Percentiles rank a stretch among this genome's conserved stretches.
Conservation (phyloP, 2,113 vertebrate species). For the Tauraco erythrolophus region DNA sequence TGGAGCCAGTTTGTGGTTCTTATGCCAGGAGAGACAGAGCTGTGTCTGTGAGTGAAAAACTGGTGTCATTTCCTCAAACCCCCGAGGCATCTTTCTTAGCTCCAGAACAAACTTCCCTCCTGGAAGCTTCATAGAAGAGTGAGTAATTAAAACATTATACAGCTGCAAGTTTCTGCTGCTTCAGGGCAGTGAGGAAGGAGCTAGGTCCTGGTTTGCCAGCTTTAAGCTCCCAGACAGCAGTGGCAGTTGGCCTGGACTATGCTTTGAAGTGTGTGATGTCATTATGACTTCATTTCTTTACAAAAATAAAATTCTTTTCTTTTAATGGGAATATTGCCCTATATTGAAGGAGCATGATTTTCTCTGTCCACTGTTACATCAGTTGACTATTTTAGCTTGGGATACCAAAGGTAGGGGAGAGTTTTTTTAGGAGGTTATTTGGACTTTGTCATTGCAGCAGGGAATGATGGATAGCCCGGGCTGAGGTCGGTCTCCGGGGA, state of each 20-base stretch:
- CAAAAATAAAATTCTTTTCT: background rate
- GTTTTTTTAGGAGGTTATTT: background rate
- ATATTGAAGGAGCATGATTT: background rate
- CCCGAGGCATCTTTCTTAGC: background rate
- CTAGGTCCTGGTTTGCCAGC: background rate
- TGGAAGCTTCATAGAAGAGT: background rate
- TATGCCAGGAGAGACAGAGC: background rate
- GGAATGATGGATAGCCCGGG: background rate
- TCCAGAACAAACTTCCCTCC: background rate
- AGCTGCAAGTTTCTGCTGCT: background rate
- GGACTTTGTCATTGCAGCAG: background rate
- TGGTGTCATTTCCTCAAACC: background rate
- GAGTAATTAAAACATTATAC: slow-evolving; percentile 4
- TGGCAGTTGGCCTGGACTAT: background rate
- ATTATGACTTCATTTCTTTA: background rate
- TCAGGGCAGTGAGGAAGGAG: background rate
- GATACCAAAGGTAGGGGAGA: background rate
- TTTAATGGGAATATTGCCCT: background rate
- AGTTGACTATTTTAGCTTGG: background rate
- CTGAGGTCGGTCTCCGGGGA: background rate
- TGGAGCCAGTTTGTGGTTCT: background rate
- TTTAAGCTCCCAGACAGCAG: background rate
- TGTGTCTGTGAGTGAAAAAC: background rate
- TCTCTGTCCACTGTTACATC: background rate
- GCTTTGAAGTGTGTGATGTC: background rate